These are phyloP conservation scores for Galleria mellonella DNA, from an alignment of 1,140 invertebrate genomes.

Conservation along the genomic window DNA sequence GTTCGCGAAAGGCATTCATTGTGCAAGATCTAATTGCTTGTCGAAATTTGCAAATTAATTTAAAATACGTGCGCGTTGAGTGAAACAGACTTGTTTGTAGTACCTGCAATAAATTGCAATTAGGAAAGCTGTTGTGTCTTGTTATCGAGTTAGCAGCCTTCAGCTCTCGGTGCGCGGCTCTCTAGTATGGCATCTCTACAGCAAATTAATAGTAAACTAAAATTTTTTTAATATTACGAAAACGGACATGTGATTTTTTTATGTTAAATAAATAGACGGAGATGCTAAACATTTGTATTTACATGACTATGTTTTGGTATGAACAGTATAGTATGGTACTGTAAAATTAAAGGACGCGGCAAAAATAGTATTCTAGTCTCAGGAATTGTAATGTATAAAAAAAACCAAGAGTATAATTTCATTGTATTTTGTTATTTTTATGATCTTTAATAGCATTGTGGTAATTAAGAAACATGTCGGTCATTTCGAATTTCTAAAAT, in stretches of 20 bases:
- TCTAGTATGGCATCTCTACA: conserved; percentile 20
- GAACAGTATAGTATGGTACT: no score
- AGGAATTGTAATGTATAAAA: no score
- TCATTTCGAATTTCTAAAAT: no score
- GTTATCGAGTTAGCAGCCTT: conserved; percentile 72
- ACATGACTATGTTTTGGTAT: no score
- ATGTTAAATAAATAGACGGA: not conserved
- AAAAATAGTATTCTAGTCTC: no score
- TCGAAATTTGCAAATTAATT: conserved; percentile 70
- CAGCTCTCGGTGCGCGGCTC: conserved; percentile 44
- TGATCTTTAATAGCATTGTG: no score
- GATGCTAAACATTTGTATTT: no score
- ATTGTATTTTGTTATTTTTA: no score
- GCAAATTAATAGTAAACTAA: conserved; percentile 23
- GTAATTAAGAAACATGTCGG: no score
- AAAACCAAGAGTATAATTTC: no score
- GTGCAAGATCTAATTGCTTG: conserved; percentile 53
- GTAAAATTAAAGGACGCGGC: no score
- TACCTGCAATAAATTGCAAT: conserved; percentile 74
- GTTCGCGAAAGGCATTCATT: conserved; percentile 14
- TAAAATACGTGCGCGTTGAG: conserved; percentile 67
- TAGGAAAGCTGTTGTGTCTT: conserved; percentile 70
- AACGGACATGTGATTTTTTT: no score
- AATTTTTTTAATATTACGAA: not conserved
- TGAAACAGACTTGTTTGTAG: conserved; percentile 67